Evolutionary conservation across 1,140 invertebrate species (phyloP).

Genomic region (Wasmannia auropunctata): DNA sequence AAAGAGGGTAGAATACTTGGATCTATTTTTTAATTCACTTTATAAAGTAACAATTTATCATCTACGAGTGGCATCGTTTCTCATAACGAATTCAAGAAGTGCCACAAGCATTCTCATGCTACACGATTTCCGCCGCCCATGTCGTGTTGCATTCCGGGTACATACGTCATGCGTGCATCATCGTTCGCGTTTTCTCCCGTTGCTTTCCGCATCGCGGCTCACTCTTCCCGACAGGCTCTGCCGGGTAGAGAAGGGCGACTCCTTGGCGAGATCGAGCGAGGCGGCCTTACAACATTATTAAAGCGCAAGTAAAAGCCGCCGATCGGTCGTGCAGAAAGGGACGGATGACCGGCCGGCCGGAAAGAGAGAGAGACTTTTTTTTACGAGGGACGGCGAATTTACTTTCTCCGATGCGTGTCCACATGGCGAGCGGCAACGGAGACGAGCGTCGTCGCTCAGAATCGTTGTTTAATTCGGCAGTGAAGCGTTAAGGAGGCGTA

Average conservation of each 20-base stretch:
- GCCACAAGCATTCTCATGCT: not conserved
- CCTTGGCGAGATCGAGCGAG: conserved; percentile 40
- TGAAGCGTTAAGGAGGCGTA: conserved; percentile 35
- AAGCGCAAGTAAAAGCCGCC: conserved; percentile 39
- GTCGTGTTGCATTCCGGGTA: conserved; percentile 45
- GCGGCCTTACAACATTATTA: conserved; percentile 58
- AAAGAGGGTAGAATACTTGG: not conserved
- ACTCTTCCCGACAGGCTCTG: conserved; percentile 33
- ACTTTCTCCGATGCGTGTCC: conserved; percentile 65
- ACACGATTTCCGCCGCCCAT: conserved; percentile 44
- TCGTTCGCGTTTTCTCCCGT: conserved; percentile 53
- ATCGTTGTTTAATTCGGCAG: conserved; percentile 29
- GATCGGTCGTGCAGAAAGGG: conserved; percentile 40
- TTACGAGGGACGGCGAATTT: conserved; percentile 58
- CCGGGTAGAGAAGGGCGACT: conserved; percentile 30
- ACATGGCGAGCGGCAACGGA: conserved; percentile 6
- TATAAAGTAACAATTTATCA: not conserved
- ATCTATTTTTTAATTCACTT: not conserved
- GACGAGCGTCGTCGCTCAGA: conserved; percentile 9
- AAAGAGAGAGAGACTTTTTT: conserved; percentile 55
- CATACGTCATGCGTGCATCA: conserved; percentile 48
- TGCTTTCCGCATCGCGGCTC: conserved; percentile 43
- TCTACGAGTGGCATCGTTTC: not conserved
- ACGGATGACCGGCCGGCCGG: conserved; percentile 22
- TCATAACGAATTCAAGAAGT: conserved; percentile 12